Evolutionary conservation across 1,140 invertebrate genomes (phyloP), one percentile per base, ranked within the genome.

Genomic region (Temnothorax nylanderi): DNA sequence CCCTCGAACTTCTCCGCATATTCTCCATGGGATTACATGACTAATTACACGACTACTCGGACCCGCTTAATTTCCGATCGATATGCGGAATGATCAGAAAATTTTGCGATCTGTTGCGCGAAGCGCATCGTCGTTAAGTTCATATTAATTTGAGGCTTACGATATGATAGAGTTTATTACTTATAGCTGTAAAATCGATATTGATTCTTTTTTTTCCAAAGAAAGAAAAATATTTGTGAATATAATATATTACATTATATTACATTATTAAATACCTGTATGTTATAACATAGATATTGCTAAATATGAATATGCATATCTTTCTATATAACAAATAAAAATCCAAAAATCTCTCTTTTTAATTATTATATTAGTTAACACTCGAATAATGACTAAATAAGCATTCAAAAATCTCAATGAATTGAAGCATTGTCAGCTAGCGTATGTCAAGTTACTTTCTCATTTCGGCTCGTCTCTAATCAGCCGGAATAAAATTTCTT

Each of bases 21-120:
- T 56, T 81, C 75, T 80, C 75, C 11, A 6, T 44, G 54, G 88
- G 26, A 78, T 80, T 56, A 58, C 87, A 18, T 32, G 49, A 49
- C 58, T 80, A 85, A 86, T 81, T 32, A 34, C 16, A 11, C 13
- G 62, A 85, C 51, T 86, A 80, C 86, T 89, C 62, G 67, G 18
- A 58, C 16, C 26, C 44, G 54, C 44, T 84, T 41, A 75, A 84
- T 84, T 84, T 75, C 32, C 80, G 54, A 84, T 75, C 37, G 26
- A 32, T 56, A 16, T 21, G 21, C 21, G 13, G 5, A 18, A 21
- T 26, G 62, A 74, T 74, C 41, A 32, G 18, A 56, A 60, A 75
- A 84, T 75, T 84, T 62, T 18, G 44, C 80, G 41, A 47, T 75
- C 13, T 60, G 32, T 34, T 8, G 67, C 18, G 10, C 6, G 3